Evolutionary conservation across 2,113 vertebrate genomes (phyloP).

Genomic region (Centropristis striata): DNA sequence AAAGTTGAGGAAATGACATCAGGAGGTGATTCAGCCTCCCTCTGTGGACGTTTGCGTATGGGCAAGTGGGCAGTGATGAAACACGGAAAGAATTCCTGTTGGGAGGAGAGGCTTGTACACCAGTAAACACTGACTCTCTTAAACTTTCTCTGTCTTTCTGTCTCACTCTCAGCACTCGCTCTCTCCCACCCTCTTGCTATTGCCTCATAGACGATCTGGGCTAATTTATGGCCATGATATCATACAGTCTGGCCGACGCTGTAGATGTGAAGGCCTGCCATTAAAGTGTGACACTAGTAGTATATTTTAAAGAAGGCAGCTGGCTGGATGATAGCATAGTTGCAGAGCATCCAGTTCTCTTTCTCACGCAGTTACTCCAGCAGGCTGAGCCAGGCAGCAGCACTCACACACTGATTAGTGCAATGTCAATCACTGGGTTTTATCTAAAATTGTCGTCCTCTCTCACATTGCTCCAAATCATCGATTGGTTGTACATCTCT

Average conservation of each 20-base stretch:
- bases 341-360: slow-evolving; percentile 42
- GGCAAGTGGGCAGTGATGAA: slow-evolving; percentile 79
- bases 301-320: slow-evolving; percentile 65
- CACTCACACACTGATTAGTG: slow-evolving; percentile 10
- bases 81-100: slow-evolving; percentile 83
- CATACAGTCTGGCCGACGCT: slow-evolving; percentile 64
- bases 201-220: slow-evolving; percentile 62
- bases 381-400: slow-evolving; percentile 1
- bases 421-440: not conserved
- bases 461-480: not conserved
- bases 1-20: slow-evolving; percentile 81
- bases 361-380: slow-evolving; percentile 36
- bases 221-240: slow-evolving; percentile 77
- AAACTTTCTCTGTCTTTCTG: slow-evolving; percentile 46
- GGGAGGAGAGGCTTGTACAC: slow-evolving; percentile 76
- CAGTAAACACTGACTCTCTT: slow-evolving; percentile 76
- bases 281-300: slow-evolving; percentile 65
- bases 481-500: not conserved
- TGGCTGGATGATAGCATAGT: slow-evolving; percentile 65
- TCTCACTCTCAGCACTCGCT: slow-evolving; percentile 31
- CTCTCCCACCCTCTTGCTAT: slow-evolving; percentile 47
- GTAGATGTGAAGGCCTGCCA: slow-evolving; percentile 55
- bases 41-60: slow-evolving; percentile 61
- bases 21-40: slow-evolving; percentile 71
- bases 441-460: not conserved